These are phyloP conservation scores for Megamerina dolium DNA, from an alignment of 2,888 invertebrate species.

Conservation along the genomic window DNA sequence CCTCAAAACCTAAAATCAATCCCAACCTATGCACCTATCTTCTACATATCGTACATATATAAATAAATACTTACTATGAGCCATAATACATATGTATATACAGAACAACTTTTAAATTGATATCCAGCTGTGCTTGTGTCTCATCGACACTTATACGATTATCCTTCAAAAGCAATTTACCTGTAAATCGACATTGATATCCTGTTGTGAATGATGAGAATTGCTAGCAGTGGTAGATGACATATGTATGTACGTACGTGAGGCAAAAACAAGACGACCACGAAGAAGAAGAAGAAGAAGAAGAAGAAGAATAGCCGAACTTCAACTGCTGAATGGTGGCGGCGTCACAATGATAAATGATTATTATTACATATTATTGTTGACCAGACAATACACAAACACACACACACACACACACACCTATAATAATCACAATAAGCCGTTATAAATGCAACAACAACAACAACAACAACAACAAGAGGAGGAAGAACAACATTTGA, in stretches of 20 bases:
- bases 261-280: too few relatives aligned
- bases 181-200: neutral
- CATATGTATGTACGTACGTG: too few relatives aligned
- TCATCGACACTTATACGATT: neutral
- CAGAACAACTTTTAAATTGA: conserved; percentile 2
- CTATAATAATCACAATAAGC: conserved; percentile 5
- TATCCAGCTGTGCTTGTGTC: conserved; percentile 13
- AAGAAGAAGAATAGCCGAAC: too few relatives aligned
- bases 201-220: conserved; percentile 23
- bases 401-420: too few relatives aligned
- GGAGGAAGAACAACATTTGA: too few relatives aligned
- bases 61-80: too few relatives aligned
- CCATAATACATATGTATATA: too few relatives aligned
- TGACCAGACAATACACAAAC: conserved; percentile 4
- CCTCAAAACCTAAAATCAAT: too few relatives aligned
- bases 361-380: conserved; percentile 13
- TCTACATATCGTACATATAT: too few relatives aligned
- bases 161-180: conserved; percentile 4
- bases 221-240: neutral
- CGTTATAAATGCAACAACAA: conserved; percentile 8
- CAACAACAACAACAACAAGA: conserved; percentile 2
- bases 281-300: too few relatives aligned
- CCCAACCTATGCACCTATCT: too few relatives aligned
- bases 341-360: conserved; percentile 29
- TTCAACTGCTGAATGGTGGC: too few relatives aligned